Conservation (phyloP, 2,113 vertebrate genomes). For the Hepsetus odoe region DNA sequence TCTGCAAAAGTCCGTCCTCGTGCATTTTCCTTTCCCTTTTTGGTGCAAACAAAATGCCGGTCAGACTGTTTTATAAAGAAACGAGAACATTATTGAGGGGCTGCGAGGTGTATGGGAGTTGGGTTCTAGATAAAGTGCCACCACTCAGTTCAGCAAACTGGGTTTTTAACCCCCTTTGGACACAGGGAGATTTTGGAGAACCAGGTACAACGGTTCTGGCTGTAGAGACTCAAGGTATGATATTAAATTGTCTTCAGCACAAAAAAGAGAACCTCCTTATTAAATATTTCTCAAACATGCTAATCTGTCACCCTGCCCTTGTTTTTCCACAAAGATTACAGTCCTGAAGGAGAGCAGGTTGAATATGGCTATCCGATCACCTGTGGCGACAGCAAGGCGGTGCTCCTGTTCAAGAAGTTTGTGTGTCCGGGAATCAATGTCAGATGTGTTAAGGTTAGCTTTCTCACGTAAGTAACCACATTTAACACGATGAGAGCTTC, state of each 20-base stretch:
- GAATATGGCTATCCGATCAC: constrained; percentile 93
- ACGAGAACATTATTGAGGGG: too few species aligned
- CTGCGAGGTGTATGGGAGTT: too few species aligned
- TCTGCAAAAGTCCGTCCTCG: too few species aligned
- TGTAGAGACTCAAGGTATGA: constrained; percentile 77
- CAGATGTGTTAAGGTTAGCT: constrained; percentile 92
- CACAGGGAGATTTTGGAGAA: constrained; percentile 84
- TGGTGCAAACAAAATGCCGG: too few species aligned
- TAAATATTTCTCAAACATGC: too few species aligned
- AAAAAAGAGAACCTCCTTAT: not conserved
- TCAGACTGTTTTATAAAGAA: too few species aligned
- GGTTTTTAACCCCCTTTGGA: constrained; percentile 73
- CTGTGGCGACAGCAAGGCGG: constrained; percentile 92
- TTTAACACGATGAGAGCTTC: not conserved
- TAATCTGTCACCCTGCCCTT: not conserved
- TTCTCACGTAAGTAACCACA: not conserved
- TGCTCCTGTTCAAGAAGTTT: constrained; percentile 94
- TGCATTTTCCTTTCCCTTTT: too few species aligned
- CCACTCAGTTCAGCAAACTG: too few species aligned
- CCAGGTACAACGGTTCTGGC: constrained; percentile 84
- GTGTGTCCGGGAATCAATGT: constrained; percentile 97
- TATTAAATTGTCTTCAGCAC: not conserved
- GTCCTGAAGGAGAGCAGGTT: constrained; percentile 84
- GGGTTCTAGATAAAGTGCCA: too few species aligned
- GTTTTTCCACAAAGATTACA: constrained; percentile 72